A percentile compares a stretch with the other conserved stretches of the same genome.
Conservation (phyloP, 2,113 vertebrate species). For the Chloropsis hardwickii region DNA sequence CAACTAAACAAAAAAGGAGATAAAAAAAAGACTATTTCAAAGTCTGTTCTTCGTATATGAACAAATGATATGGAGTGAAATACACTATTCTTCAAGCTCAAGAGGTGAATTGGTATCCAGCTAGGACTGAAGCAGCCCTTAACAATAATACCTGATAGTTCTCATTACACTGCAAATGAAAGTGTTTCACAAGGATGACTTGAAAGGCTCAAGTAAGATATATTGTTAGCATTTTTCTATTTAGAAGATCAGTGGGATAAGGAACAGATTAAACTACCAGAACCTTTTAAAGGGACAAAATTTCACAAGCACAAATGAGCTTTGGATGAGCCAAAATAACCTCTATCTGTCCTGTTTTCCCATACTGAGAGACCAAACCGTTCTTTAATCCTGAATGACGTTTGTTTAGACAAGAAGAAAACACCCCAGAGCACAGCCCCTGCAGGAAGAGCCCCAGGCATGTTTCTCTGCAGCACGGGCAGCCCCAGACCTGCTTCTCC, state of each 20-base stretch:
- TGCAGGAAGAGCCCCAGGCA: accelerated
- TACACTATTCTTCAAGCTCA: constrained; percentile 7
- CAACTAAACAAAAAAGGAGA: constrained; percentile 46
- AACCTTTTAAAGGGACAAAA: constrained; percentile 16
- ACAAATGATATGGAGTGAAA: constrained; percentile 47
- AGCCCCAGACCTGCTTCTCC: not conserved
- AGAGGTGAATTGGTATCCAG: constrained; percentile 63
- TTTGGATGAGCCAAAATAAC: not conserved
- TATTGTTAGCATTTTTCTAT: constrained; percentile 55
- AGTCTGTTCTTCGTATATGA: constrained; percentile 35
- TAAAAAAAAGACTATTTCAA: constrained; percentile 51
- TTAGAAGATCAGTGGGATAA: constrained; percentile 34
- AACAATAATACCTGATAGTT: constrained; percentile 64
- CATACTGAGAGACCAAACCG: not conserved
- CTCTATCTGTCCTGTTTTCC: not conserved
- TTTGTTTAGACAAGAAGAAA: not conserved
- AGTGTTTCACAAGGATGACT: constrained; percentile 57
- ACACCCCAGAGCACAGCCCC: not conserved
- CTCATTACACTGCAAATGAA: constrained; percentile 60
- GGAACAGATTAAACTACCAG: constrained; percentile 50
- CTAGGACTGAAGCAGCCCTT: constrained; percentile 52
- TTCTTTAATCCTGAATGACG: not conserved
- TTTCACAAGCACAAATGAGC: not conserved
- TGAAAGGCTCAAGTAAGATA: constrained; percentile 58
- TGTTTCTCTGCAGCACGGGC: accelerated